These are phyloP conservation scores for Rhopalosiphum nymphaeae DNA, from an alignment of 2,888 invertebrate genomes.

Conservation along the genomic window DNA sequence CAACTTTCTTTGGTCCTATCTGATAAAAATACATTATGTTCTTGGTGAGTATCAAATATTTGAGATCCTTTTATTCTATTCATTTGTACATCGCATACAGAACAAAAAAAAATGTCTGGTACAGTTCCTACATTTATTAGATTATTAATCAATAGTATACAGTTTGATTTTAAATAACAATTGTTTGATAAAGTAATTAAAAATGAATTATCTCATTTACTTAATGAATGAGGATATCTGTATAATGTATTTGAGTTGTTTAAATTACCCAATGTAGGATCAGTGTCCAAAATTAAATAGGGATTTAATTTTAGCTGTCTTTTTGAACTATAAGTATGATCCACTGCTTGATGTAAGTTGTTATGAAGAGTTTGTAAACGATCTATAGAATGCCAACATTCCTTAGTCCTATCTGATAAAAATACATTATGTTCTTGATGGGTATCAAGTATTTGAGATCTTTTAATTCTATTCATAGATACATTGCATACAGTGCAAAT, in stretches of 20 bases:
- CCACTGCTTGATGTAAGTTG: slow-evolving; percentile 26
- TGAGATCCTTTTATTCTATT: slow-evolving; percentile 41
- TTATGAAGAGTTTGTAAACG: slow-evolving; percentile 19
- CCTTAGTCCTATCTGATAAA: slow-evolving; percentile 37
- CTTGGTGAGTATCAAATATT: slow-evolving; percentile 52
- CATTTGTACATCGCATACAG: slow-evolving; percentile 34
- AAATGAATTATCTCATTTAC: background rate
- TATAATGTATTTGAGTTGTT: background rate
- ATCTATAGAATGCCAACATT: slow-evolving; percentile 35
- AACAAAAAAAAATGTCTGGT: slow-evolving; percentile 46
- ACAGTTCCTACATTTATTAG: slow-evolving; percentile 13
- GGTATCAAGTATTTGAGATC: slow-evolving; percentile 46
- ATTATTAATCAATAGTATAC: background rate
- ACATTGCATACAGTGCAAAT: slow-evolving; percentile 41
- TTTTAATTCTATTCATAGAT: slow-evolving; percentile 41
- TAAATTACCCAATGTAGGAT: slow-evolving; percentile 11
- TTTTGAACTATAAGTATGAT: slow-evolving; percentile 30
- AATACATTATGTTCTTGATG: slow-evolving; percentile 42
- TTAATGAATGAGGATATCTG: slow-evolving; percentile 17
- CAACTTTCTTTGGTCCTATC: slow-evolving; percentile 20
- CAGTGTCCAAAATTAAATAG: slow-evolving; percentile 44
- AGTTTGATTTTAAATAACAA: background rate
- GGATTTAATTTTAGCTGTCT: slow-evolving; percentile 43
- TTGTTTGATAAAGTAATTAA: background rate
- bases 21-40: slow-evolving; percentile 38